Evolutionary conservation across 1,140 invertebrate species (phyloP).

Genomic region (Apis mellifera): Amel_HAv3.1 CM009941.2:6633001-6633500

Average conservation of each 20-base stretch:
- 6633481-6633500: constrained; percentile 11
- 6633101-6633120: constrained; percentile 93
- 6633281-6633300: not conserved
- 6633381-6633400: not conserved
- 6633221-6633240: constrained; percentile 44
- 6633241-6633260: constrained; percentile 25
- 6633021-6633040: constrained; percentile 87
- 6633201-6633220: constrained; percentile 64
- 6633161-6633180: constrained; percentile 87
- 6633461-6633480: constrained; percentile 56
- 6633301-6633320: not conserved
- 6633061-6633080: constrained; percentile 95
- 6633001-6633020: constrained; percentile 90
- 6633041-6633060: constrained; percentile 90
- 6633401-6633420: constrained; percentile 30
- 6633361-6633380: not conserved
- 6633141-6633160: constrained; percentile 89
- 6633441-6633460: constrained; percentile 47
- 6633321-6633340: not conserved
- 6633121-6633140: constrained; percentile 88
- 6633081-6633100: constrained; percentile 92
- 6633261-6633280: constrained; percentile 9
- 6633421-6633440: constrained; percentile 16
- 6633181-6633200: constrained; percentile 85
- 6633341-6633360: constrained; percentile 30